phyloP scores from a whole-genome alignment of 2,797 vertebrate species.

The Notolepis coatsorum region DNA sequence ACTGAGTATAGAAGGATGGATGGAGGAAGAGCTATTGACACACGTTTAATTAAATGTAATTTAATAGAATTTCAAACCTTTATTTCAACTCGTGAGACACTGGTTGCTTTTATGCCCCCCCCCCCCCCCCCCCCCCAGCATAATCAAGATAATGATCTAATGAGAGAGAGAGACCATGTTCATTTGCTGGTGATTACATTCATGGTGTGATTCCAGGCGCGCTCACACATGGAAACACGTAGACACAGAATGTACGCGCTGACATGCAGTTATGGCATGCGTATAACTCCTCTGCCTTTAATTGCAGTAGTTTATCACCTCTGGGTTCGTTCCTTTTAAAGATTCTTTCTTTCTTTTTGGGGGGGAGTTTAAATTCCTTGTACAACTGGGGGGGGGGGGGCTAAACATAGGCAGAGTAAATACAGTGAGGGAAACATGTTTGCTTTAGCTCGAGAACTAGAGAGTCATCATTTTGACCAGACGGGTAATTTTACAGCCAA shows the following conservation, averaged over 20 bases:
- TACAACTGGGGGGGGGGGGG: too few species aligned
- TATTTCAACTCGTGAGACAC: too few species aligned
- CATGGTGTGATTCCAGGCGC: background rate
- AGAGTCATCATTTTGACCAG: slow-evolving; percentile 24
- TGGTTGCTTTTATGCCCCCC: too few species aligned
- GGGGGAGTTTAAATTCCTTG: slow-evolving; percentile 5
- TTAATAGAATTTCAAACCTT: too few species aligned
- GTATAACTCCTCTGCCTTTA: background rate
- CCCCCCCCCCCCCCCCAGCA: slow-evolving; percentile 32
- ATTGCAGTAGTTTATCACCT: slow-evolving; percentile 35
- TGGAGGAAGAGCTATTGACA: too few species aligned
- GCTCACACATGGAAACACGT: background rate
- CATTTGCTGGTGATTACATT: background rate
- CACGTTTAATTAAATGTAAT: too few species aligned
- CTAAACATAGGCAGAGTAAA: slow-evolving; percentile 38
- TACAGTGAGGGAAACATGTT: slow-evolving; percentile 29
- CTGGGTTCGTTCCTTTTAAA: slow-evolving; percentile 1
- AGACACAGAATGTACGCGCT: background rate
- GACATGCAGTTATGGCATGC: background rate
- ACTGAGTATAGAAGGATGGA: slow-evolving; percentile 42
- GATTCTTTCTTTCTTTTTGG: too few species aligned
- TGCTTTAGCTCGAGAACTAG: slow-evolving; percentile 34
- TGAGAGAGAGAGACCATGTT: background rate
- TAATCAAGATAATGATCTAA: slow-evolving; percentile 20
- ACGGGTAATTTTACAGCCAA: slow-evolving; percentile 41